Evolutionary conservation across 2,113 vertebrate genomes (phyloP), one percentile per base, ranked within the genome.

Genomic region (Caranx ignobilis): DNA sequence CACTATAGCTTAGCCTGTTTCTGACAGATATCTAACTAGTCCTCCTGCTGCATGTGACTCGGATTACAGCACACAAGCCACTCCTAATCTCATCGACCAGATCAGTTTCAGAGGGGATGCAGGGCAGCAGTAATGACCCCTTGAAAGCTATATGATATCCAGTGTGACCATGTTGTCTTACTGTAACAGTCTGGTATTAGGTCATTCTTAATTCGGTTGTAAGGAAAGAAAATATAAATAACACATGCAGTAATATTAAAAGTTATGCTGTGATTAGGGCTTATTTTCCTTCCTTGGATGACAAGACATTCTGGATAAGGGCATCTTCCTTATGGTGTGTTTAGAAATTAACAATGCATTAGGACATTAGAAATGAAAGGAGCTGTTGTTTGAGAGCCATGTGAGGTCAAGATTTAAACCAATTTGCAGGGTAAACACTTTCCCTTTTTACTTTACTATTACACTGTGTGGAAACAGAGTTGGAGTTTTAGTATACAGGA

Each of bases 21-120:
- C 79, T 85, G 78, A 70, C 82, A 84, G 82, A 73, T 87, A 86
- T 82, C 54, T 35, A 64, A 83, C 79, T 79, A 75, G 77, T 88
- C 83, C 45, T 88, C 82, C 43, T 31, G 65, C 81, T 75, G 73
- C 91, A 91, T 91, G 90, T 91, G 92, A 92, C 84, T 88, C 88
- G 79, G 90, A 92, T 95, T 94, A 92, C 88, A 88, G 83, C 67
- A 32, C 84, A 71, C 87, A 88, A 73, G 86, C 74, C 78, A 59
- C 82, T 86, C 83, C 84, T 93, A 92, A 93, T 91, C 91, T 86
- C 83, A 81, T 87, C 75, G 56, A 35, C 63, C 15, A 69, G 91
- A 93, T 93, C 91, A 89, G 65, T 88, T 94, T 92, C 89, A 85
- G 73, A 69, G 83, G 81, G 83, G 88, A 75, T 76, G 69, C 50